Base-by-base conservation (phyloP, 1,140 invertebrate species). In the Caenorhabditis tropicalis region DNA sequence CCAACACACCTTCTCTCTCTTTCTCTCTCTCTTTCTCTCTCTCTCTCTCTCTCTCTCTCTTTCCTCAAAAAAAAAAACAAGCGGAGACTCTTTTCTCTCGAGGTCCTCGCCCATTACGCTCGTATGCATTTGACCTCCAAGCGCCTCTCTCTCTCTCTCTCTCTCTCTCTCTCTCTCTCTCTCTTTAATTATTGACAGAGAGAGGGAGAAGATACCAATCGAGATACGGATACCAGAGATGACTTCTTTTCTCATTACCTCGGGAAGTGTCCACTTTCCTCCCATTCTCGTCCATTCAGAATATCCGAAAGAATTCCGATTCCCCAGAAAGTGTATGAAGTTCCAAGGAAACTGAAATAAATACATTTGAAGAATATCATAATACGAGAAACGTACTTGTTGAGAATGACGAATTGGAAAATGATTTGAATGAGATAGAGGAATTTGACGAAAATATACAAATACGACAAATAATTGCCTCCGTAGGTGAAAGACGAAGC, bases 391-490 rank as follows among this genome's bases (percentile, higher is more conserved):
- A 27, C 53, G 48, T 51, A 85, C 84, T 87, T 88, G 85, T 93
- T 92, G 46, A 93, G 88, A 48, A 93, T 89, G 84, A 93, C 91
- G 85, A 93, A 92, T 86, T 93, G 93, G 56, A 89, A 89, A 27
- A 93, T 87, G 27, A 92, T 91, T 87, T 93, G 93, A 39, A 91
- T 33, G 5, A 92, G 89, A 85, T 92, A 93, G 2, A 93, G 83
- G 27, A 92, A 46, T 88, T 93, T 93, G 48, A 92, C 90, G 49
- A 92, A 88, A 29, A 93, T 88, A 87, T 93, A 93, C 12, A 93
- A 89, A 12, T 90, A 89, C 0, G 91, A 92, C 7, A 93, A 88
- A 86, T 92, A 93, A 39, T 91, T 92, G 24, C 93, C 92, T 82
- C 92, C 91, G 21, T 91, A 88, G 60, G 92, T 91, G 49, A 92